Base-by-base conservation (phyloP, 1,140 invertebrate genomes). In the Drosophila sucinea region DNA sequence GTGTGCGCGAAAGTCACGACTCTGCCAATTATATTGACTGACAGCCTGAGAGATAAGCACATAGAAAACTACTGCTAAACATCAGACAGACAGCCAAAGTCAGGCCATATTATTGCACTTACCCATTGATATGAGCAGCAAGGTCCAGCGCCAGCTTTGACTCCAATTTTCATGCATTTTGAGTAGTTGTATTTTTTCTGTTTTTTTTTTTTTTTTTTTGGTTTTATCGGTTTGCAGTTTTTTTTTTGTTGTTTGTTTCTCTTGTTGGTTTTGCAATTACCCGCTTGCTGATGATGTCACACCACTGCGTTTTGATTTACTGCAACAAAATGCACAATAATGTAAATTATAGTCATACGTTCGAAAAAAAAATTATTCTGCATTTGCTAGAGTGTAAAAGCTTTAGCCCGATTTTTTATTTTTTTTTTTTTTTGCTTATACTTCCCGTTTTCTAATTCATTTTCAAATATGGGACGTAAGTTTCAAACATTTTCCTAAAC, bases 161-260 rank as follows among this genome's bases (percentile, higher is more conserved):
- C 69, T 60, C 35, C 69, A 87, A 23, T 54, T 60, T 56, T 44
- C 61, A 70, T 77, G 70, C 79, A 83, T 87, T 87, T 69, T 70
- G 7, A 17, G 5, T n/a, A 44, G 41, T 44, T 33, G 32, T 3
- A 1, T 1, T 38, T 38, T 25, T 8, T 4, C 3, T 47, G 17
- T 5, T 27, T 51, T 29, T 25, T 4, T 23, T 4, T 23, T 4
- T 54, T 0, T 11, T 17, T 7, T 61, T 7, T 32, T 23, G 7
- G 7, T 51, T 51, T 51, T 54, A 33, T n/a, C 41, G 8, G n/a
- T 23, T 41, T 23, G 30, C 54, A n/a, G n/a, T 8, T 41, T 63
- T 64, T 23, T 25, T 70, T 68, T 44, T n/a, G n/a, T 38, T 25
- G 51, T 17, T 30, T 65, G 25, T 51, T 17, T 65, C 27, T 32